Percentiles rank a stretch among this genome's conserved stretches.
Evolutionary conservation across 2,113 vertebrate species (phyloP).

Genomic region (Bungarus multicinctus): DNA sequence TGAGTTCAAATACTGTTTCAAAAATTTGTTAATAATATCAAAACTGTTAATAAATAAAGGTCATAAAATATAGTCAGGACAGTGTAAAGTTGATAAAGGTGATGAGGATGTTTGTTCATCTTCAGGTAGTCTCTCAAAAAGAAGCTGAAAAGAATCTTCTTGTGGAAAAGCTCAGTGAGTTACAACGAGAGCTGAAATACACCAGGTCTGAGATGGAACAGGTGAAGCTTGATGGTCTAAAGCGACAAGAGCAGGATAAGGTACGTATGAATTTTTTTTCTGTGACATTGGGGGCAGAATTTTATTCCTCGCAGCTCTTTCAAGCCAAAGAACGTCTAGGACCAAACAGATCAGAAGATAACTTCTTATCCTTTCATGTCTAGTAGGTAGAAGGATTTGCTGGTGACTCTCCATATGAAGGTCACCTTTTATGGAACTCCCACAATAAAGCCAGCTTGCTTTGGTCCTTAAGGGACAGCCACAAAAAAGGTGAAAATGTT

Average conservation of each 20-base stretch:
- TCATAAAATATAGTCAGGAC: not conserved
- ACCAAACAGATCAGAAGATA: not conserved
- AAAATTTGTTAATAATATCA: not conserved
- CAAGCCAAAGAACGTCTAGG: not conserved
- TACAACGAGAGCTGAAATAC: conserved; percentile 63
- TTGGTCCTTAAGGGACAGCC: not conserved
- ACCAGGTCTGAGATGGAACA: conserved; percentile 62
- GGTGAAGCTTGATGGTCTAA: conserved; percentile 64
- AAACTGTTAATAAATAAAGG: not conserved
- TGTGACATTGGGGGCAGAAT: not conserved
- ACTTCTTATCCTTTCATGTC: not conserved
- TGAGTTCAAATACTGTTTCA: not conserved
- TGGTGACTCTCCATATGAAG: not conserved
- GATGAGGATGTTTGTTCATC: not conserved
- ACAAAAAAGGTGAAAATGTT: not conserved
- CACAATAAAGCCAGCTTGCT: not conserved
- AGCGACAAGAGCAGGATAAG: conserved; percentile 72
- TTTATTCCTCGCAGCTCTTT: not conserved
- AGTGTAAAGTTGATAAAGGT: not conserved
- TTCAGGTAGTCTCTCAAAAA: conserved; percentile 74
- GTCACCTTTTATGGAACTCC: not conserved
- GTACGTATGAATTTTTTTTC: conserved; percentile 54
- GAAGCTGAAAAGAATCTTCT: conserved; percentile 72
- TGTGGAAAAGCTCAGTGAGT: conserved; percentile 60
- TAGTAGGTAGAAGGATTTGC: not conserved